phyloP scores from a whole-genome alignment of 2,113 vertebrate species.

The Xerus inauris region DNA sequence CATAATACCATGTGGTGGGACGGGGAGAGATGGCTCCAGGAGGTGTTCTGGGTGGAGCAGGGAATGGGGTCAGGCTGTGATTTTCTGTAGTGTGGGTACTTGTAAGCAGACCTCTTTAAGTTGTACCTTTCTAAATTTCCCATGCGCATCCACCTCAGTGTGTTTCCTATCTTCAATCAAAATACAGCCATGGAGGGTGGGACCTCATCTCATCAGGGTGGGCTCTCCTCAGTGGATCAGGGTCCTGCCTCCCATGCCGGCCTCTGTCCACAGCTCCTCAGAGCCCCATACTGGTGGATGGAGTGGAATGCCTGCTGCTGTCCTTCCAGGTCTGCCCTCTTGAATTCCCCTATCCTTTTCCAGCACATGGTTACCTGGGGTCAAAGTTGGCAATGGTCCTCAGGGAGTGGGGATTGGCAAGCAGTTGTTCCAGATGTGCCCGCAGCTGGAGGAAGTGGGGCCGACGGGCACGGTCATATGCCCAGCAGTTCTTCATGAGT shows the following conservation, averaged over 20 bases:
- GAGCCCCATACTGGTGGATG: background rate
- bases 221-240: accelerated
- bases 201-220: background rate
- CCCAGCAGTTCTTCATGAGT: constrained; percentile 90
- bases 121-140: background rate
- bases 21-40: background rate
- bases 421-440: constrained; percentile 86
- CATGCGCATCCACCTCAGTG: background rate
- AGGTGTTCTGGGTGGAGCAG: background rate
- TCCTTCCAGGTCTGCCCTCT: background rate
- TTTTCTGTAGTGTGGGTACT: background rate
- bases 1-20: background rate
- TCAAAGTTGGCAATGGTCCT: constrained; percentile 88
- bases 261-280: background rate
- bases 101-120: background rate
- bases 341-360: background rate
- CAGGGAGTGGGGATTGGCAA: constrained; percentile 86
- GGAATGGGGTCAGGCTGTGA: background rate
- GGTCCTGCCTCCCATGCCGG: background rate
- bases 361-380: constrained; percentile 81
- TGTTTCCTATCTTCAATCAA: background rate
- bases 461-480: constrained; percentile 81
- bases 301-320: background rate
- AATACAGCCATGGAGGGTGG: background rate
- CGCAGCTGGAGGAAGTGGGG: constrained; percentile 87